These are phyloP conservation scores for Elmis aenea DNA, from an alignment of 2,888 invertebrate species.

Conservation along the genomic window DNA sequence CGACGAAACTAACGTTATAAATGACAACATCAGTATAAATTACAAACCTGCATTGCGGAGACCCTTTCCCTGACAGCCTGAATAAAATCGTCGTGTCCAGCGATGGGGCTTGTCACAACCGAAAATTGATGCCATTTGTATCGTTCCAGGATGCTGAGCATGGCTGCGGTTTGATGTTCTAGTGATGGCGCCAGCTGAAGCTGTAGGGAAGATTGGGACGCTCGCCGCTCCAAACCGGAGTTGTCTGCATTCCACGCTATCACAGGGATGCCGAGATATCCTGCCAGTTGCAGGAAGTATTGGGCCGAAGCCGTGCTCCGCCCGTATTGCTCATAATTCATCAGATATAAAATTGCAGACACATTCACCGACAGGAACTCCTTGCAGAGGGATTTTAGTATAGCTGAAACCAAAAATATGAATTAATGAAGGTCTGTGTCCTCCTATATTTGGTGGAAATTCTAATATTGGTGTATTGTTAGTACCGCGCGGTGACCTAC, in stretches of 20 bases:
- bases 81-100: slow-evolving; percentile 93
- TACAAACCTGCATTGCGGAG: slow-evolving; percentile 77
- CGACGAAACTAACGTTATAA: no score
- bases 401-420: slow-evolving; percentile 57
- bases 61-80: slow-evolving; percentile 88
- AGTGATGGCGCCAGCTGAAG: slow-evolving; percentile 94
- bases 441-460: no score
- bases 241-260: slow-evolving; percentile 98
- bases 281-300: slow-evolving; percentile 89
- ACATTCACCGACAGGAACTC: slow-evolving; percentile 86
- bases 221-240: slow-evolving; percentile 69
- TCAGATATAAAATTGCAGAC: slow-evolving; percentile 88
- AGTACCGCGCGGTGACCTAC: no score
- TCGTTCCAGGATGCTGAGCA: slow-evolving; percentile 89
- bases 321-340: slow-evolving; percentile 93
- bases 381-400: slow-evolving; percentile 81
- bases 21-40: no score
- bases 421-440: no score
- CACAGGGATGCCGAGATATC: slow-evolving; percentile 91
- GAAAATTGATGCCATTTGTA: slow-evolving; percentile 97
- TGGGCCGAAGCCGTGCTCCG: slow-evolving; percentile 90
- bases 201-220: slow-evolving; percentile 83
- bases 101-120: slow-evolving; percentile 88
- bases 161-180: slow-evolving; percentile 93
- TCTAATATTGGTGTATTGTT: no score